phyloP scores from a whole-genome alignment of 37 sponge, comb jelly and placozoan genomes.

The Cliona cf. orientalis region DNA sequence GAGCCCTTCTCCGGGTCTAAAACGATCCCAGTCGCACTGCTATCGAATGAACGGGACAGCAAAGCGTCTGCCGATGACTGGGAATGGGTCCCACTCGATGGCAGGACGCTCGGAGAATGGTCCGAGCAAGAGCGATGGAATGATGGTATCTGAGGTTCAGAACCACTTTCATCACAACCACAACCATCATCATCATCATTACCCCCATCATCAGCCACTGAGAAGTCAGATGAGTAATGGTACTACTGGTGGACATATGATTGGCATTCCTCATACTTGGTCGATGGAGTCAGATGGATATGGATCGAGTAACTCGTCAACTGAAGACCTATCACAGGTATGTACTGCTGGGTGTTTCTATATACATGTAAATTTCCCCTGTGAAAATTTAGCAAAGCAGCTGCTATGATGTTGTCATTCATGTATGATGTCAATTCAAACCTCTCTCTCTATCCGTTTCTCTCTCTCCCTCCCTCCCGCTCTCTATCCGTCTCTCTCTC shows the following conservation, averaged over 20 bases:
- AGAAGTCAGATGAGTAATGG: too few relatives aligned
- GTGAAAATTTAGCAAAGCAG: not conserved
- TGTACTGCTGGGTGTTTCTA: conserved; percentile 43
- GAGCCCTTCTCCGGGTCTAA: conserved; percentile 27
- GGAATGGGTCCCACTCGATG: too few relatives aligned
- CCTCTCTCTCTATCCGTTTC: not conserved
- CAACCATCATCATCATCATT: not conserved
- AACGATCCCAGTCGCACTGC: conserved; percentile 14
- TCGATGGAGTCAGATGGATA: conserved; percentile 26
- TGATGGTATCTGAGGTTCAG: conserved; percentile 13
- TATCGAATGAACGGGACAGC: not conserved
- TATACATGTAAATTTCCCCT: conserved; percentile 30
- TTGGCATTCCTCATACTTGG: not conserved
- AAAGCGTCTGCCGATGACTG: not conserved
- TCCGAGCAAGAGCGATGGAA: conserved; percentile 38
- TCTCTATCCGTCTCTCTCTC: not conserved
- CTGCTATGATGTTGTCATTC: too few relatives aligned
- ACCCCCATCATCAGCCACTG: too few relatives aligned
- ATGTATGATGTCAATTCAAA: not conserved
- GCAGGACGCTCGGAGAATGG: not conserved
- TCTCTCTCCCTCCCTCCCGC: not conserved
- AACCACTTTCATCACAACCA: not conserved
- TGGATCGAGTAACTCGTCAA: conserved; percentile 27
- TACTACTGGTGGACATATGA: conserved; percentile 13
- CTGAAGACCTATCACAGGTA: conserved; percentile 48